Evolutionary conservation across 2,113 vertebrate genomes (phyloP), one percentile per base, ranked within the genome.

Genomic region (Climacteris rufus): DNA sequence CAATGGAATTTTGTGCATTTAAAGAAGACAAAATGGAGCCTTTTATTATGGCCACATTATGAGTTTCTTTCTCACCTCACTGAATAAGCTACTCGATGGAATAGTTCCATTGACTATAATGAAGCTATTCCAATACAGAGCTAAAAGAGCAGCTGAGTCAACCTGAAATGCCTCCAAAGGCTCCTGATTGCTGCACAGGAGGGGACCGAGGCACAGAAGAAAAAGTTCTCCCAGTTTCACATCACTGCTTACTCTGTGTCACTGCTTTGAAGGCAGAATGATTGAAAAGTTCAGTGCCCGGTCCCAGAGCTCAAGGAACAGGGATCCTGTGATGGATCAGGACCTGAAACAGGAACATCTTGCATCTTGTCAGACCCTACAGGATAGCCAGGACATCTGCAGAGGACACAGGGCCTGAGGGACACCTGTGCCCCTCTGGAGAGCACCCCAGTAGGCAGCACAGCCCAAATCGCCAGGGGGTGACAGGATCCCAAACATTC

Each of bases 141-240:
- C 84, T 90, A 63, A 90, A 90, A 85, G 83, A 94, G 88, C 83
- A 85, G 66, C 66, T 3, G 39, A 93, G 85, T 85, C 95, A 93
- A 93, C 82, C 82, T 83, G 90, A 94, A 93, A 90, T 21, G 66
- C 31, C 84, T 94, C 93, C 19, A 33, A 95, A 93, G 75, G 70
- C 79, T 79, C 91, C 78, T 96, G 96, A 96, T 94, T 95, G 91
- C 93, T 8, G 37, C 95, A 74, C 96, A 94, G 94, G 84, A 91
- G 94, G 95, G 63, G 49, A 87, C 39, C 0, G 0, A 85, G 87
- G 25, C 18, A 85, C 3, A 1, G 35, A 45, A 80, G 54, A 57
- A 49, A 93, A 79, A 90, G 28, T 74, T 70, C 82, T 77, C 45
- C 50, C 40, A 1, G 24, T 77, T 91, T 86, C 63, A 59, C 54